These are phyloP conservation scores for Ostrea denselamellosa DNA, from an alignment of 1,140 invertebrate species.

Conservation along the genomic window DNA sequence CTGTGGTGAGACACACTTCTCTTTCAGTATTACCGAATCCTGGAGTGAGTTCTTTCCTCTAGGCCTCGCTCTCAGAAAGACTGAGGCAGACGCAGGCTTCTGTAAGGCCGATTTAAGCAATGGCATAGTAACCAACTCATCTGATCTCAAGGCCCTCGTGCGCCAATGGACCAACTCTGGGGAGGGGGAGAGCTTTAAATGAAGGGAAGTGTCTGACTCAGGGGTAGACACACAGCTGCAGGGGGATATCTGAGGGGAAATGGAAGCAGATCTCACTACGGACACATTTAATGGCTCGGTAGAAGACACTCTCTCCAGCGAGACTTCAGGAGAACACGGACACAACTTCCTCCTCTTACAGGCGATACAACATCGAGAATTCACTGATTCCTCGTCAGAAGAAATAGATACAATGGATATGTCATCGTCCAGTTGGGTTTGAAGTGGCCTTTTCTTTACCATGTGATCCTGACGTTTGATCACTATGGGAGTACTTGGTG, in stretches of 20 bases:
- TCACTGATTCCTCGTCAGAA: slow-evolving; percentile 64
- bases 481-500: not conserved
- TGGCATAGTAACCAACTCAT: not conserved
- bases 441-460: not conserved
- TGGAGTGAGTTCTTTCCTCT: not conserved
- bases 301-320: not conserved
- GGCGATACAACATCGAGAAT: slow-evolving; percentile 59
- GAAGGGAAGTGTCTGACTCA: slow-evolving; percentile 2
- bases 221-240: slow-evolving; percentile 46
- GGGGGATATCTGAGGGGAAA: slow-evolving; percentile 37
- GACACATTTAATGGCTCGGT: not conserved
- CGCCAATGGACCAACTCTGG: slow-evolving; percentile 22
- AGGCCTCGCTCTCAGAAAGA: not conserved
- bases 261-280: not conserved
- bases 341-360: slow-evolving; percentile 55
- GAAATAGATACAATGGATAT: slow-evolving; percentile 63
- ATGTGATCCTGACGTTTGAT: not conserved
- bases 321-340: slow-evolving; percentile 34
- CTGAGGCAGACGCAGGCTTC: not conserved
- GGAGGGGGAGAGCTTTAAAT: slow-evolving; percentile 42
- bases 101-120: not conserved
- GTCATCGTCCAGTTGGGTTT: slow-evolving; percentile 47
- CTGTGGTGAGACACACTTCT: not conserved
- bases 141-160: not conserved
- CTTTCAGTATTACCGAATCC: not conserved